These are phyloP conservation scores for Selene dorsalis DNA, from an alignment of 2,797 vertebrate genomes.

Conservation along the genomic window DNA sequence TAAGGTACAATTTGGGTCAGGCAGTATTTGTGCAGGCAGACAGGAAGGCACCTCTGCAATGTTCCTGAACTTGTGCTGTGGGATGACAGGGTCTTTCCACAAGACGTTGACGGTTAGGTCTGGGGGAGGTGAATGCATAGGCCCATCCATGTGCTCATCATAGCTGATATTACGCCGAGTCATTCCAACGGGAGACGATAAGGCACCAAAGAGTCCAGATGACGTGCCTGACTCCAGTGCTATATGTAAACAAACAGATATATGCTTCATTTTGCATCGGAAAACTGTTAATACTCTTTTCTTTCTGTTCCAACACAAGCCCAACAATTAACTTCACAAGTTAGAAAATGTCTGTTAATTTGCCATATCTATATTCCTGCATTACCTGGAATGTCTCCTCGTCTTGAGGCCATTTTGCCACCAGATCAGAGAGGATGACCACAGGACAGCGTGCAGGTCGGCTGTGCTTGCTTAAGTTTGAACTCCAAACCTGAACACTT, in stretches of 20 bases:
- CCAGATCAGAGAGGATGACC: constrained; percentile 12
- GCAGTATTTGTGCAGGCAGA: background rate
- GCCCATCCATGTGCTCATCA: constrained; percentile 90
- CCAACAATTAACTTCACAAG: background rate
- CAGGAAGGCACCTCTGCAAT: constrained; percentile 86
- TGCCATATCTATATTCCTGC: background rate
- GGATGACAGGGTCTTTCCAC: constrained; percentile 93
- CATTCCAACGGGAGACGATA: constrained; percentile 89
- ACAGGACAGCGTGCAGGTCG: constrained; percentile 12
- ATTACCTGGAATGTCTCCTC: constrained; percentile 83
- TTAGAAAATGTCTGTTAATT: background rate
- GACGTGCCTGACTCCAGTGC: constrained; percentile 70
- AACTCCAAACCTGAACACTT: constrained; percentile 42
- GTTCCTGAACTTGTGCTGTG: constrained; percentile 90
- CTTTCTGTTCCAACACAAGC: background rate
- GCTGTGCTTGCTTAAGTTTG: constrained; percentile 12
- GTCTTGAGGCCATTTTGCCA: constrained; percentile 77
- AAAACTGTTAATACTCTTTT: background rate
- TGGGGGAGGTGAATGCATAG: constrained; percentile 91
- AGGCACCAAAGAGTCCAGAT: constrained; percentile 68
- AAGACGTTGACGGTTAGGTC: constrained; percentile 87
- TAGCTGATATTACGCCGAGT: constrained; percentile 90
- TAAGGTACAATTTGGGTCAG: background rate
- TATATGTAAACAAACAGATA: constrained; percentile 30
- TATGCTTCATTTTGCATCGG: background rate